These are phyloP conservation scores for Gallinago solitaria DNA, from an alignment of 2,797 vertebrate genomes.

Conservation along the genomic window DNA sequence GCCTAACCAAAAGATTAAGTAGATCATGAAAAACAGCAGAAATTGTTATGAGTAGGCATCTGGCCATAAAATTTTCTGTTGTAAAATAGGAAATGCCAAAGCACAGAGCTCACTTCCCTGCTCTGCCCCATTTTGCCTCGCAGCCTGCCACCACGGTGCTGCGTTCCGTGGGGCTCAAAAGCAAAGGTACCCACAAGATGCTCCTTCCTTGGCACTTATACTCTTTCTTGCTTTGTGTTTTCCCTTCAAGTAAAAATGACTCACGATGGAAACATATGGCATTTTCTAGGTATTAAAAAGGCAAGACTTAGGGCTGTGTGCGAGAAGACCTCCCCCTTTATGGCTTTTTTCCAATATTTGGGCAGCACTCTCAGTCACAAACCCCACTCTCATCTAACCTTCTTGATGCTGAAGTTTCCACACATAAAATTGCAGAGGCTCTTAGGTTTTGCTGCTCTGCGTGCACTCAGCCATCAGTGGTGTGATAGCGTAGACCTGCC, in stretches of 20 bases:
- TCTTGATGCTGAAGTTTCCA: not conserved
- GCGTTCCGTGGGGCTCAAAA: accelerated
- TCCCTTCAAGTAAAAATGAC: not conserved
- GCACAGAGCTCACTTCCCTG: accelerated
- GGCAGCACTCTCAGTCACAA: not conserved
- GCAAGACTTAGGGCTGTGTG: not conserved
- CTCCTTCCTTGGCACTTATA: not conserved
- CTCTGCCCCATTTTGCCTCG: accelerated
- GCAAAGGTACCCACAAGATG: accelerated
- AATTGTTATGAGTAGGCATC: not conserved
- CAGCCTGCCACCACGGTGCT: accelerated
- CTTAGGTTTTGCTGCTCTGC: not conserved
- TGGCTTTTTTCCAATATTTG: not conserved
- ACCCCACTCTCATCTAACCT: accelerated
- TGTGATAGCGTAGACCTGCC: not conserved
- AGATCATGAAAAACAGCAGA: not conserved
- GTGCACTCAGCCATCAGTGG: accelerated
- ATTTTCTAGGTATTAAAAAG: not conserved
- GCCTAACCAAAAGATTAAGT: not conserved
- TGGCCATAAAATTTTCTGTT: too few species aligned
- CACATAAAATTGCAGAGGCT: not conserved
- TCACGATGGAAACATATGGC: accelerated
- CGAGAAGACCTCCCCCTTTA: not conserved
- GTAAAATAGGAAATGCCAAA: not conserved
- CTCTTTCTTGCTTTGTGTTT: not conserved